A percentile compares a stretch with the other conserved stretches of the same genome.
Conservation (phyloP, 2,113 vertebrate species). For the Cettia cetti region DNA sequence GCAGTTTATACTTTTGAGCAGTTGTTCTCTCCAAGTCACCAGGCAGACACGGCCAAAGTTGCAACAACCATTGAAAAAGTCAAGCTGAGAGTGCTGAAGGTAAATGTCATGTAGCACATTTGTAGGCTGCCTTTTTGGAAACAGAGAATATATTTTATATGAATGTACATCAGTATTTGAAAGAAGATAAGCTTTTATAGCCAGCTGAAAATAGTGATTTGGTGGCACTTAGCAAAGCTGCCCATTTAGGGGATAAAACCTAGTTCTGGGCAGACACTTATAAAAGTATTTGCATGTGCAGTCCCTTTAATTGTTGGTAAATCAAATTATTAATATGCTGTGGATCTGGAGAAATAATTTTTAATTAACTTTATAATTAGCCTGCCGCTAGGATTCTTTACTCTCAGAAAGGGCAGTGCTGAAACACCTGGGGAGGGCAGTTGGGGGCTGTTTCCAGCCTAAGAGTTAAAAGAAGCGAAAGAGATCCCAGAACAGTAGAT, state of each 20-base stretch:
- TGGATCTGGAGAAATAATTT: not conserved
- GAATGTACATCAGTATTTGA: not conserved
- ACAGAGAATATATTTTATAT: not conserved
- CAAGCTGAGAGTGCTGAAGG: slow-evolving; percentile 88
- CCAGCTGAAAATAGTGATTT: not conserved
- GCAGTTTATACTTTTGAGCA: slow-evolving; percentile 84
- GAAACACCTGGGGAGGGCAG: not conserved
- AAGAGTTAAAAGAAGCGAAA: not conserved
- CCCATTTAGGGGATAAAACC: not conserved
- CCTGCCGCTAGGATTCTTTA: rapidly evolving
- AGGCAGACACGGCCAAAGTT: slow-evolving; percentile 68
- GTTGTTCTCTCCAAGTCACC: slow-evolving; percentile 72
- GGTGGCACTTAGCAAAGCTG: too few relatives aligned
- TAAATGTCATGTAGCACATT: slow-evolving; percentile 28
- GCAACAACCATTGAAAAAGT: slow-evolving; percentile 79
- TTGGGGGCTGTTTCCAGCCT: not conserved
- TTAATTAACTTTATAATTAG: not conserved
- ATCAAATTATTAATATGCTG: not conserved
- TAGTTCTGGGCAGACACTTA: not conserved
- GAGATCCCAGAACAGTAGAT: not conserved
- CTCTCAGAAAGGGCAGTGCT: not conserved
- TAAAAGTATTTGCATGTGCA: not conserved
- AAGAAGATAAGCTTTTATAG: not conserved
- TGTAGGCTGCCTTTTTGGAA: not conserved
- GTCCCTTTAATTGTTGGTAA: not conserved